Evolutionary conservation across 2,888 invertebrate species (phyloP).

Genomic region (Monopis laevigella): DNA sequence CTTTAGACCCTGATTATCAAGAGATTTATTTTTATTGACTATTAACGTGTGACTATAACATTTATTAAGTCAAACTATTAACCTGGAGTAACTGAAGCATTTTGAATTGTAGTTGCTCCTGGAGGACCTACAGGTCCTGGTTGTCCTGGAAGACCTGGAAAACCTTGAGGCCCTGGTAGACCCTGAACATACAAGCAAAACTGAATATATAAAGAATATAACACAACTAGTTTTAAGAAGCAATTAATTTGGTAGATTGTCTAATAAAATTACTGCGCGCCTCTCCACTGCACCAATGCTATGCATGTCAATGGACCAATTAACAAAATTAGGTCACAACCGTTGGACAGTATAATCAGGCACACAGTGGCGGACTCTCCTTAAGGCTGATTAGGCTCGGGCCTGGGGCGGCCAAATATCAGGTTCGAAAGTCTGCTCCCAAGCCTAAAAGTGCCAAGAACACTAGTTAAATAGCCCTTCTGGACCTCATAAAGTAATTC

Average conservation of each 20-base stretch:
- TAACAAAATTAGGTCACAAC: no score
- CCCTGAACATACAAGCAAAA: constrained; percentile 22
- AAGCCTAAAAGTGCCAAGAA: no score
- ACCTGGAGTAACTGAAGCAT: constrained; percentile 42
- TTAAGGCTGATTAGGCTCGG: no score
- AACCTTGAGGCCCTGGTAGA: constrained; percentile 57
- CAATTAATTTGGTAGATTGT: not conserved
- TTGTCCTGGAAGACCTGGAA: constrained; percentile 47
- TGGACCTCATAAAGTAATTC: no score
- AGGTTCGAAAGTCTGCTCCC: no score
- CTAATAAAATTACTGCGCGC: not conserved
- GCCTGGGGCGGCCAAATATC: no score
- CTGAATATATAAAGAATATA: not conserved
- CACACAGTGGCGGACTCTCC: no score
- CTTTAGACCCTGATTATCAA: constrained; percentile 35
- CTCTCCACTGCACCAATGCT: no score
- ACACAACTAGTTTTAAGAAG: not conserved
- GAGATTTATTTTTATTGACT: not conserved
- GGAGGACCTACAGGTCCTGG: constrained; percentile 37
- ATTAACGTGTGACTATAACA: not conserved
- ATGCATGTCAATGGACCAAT: no score
- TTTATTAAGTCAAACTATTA: constrained; percentile 10
- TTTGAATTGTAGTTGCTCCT: constrained; percentile 35
- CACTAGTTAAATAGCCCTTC: no score
- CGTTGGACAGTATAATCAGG: no score